A percentile compares a stretch with the other conserved stretches of the same genome.
These are phyloP conservation scores for Amia ocellicauda DNA, from an alignment of 2,113 vertebrate species.

Conservation along the genomic window DNA sequence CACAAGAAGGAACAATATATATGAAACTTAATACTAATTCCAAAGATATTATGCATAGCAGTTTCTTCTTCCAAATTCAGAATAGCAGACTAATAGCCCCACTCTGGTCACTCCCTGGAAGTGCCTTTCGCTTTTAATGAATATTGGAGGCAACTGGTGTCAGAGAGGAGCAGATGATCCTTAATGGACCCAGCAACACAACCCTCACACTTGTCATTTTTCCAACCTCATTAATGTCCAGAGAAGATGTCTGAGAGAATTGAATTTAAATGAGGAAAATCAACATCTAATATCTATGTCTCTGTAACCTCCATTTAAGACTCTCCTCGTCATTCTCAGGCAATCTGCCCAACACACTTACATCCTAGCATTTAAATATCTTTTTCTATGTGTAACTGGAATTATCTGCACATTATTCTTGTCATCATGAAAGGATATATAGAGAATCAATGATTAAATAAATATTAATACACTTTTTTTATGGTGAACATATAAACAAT, in stretches of 20 bases:
- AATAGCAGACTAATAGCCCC: neutral
- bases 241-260: neutral
- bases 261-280: slow-evolving; percentile 2
- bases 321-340: too few relatives aligned
- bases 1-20: too few relatives aligned
- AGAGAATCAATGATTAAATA: too few relatives aligned
- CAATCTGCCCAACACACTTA: too few relatives aligned
- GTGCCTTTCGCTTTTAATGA: neutral
- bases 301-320: neutral
- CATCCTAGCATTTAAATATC: too few relatives aligned
- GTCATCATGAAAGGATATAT: too few relatives aligned
- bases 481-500: too few relatives aligned
- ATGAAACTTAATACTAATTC: too few relatives aligned
- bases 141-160: neutral
- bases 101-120: neutral
- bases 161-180: neutral
- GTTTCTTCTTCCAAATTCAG: neutral
- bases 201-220: neutral
- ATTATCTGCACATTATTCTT: too few relatives aligned
- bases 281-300: neutral
- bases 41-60: neutral
- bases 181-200: neutral
- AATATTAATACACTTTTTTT: too few relatives aligned
- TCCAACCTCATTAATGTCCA: neutral
- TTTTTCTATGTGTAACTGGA: too few relatives aligned